phyloP scores from a whole-genome alignment of 2,113 vertebrate genomes.

The Piprites chloris region DNA sequence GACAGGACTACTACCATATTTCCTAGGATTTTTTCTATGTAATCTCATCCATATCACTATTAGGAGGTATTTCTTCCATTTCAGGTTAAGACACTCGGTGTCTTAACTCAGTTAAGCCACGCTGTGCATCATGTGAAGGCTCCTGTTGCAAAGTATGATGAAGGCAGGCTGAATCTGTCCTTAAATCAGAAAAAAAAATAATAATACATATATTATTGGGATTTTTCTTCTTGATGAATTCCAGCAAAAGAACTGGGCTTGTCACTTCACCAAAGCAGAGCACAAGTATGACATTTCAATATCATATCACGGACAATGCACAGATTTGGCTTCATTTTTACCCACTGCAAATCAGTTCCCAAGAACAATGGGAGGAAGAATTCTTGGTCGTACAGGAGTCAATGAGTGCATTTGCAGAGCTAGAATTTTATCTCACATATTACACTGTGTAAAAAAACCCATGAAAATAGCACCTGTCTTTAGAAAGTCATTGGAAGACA shows the following conservation, averaged over 20 bases:
- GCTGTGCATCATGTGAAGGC: background rate
- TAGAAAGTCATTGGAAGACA: background rate
- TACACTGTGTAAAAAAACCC: background rate
- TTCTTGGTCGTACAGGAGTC: background rate
- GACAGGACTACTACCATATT: background rate
- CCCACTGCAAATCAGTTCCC: background rate
- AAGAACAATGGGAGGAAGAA: background rate
- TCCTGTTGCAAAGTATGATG: background rate
- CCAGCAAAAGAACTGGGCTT: background rate
- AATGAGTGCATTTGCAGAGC: background rate
- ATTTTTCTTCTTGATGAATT: background rate
- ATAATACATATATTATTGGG: too few relatives aligned
- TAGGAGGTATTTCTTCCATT: background rate
- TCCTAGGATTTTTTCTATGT: background rate
- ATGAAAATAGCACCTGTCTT: background rate
- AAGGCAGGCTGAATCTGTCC: background rate
- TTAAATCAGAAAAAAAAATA: too few relatives aligned
- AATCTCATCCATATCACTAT: background rate
- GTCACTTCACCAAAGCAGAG: background rate
- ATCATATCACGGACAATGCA: background rate
- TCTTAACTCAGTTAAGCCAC: background rate
- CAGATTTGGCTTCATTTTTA: background rate
- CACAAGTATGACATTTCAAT: background rate
- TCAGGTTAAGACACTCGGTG: background rate
- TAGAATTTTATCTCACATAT: background rate